Evolutionary conservation across 2,113 vertebrate genomes (phyloP).

Genomic region (Callithrix jacchus): DNA sequence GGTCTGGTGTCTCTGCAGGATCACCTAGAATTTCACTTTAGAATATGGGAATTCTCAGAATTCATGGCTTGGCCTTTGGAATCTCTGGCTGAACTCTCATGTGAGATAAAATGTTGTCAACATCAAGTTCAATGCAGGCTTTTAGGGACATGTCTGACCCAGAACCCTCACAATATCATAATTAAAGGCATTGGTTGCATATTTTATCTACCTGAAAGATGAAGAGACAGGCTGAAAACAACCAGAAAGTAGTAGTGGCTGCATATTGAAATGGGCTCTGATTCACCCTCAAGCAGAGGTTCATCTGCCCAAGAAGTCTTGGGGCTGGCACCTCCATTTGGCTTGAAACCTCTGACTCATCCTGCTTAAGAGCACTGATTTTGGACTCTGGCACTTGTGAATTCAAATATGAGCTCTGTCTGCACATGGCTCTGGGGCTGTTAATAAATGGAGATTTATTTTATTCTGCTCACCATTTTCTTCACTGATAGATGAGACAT

Average conservation of each 20-base stretch:
- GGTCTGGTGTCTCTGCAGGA: not conserved
- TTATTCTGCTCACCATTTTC: not conserved
- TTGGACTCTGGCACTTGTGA: not conserved
- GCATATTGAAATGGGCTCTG: not conserved
- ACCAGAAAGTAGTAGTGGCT: not conserved
- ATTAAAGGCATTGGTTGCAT: not conserved
- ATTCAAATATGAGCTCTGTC: not conserved
- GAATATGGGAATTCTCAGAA: not conserved
- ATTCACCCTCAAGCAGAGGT: not conserved
- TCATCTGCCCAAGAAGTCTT: not conserved
- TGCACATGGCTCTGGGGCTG: not conserved
- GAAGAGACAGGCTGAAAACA: not conserved
- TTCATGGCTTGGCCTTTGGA: not conserved
- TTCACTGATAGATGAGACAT: not conserved
- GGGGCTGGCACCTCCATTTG: not conserved
- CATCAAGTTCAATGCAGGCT: not conserved
- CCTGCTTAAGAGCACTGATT: not conserved
- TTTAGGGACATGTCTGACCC: not conserved
- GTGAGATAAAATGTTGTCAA: not conserved
- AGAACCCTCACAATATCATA: not conserved
- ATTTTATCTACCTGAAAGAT: not conserved
- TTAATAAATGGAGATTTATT: not conserved
- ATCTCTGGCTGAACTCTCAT: not conserved
- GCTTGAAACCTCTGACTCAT: not conserved
- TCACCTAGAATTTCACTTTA: not conserved